Evolutionary conservation across 1,140 invertebrate species (phyloP).

Genomic region (Drosophila sturtevanti): DNA sequence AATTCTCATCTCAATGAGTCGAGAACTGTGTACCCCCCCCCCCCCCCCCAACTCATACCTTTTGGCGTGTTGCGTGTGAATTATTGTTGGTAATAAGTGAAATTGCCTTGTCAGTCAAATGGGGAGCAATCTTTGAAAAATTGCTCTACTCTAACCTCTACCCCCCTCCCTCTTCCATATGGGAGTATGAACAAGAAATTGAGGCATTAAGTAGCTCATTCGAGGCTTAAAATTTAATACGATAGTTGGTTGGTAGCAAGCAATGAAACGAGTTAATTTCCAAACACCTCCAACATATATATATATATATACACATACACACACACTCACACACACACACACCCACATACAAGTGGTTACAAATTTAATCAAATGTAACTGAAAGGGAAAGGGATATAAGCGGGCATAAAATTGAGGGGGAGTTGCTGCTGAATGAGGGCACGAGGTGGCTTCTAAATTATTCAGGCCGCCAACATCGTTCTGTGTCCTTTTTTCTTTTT

Average conservation of each 20-base stretch:
- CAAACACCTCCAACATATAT: constrained; percentile 42
- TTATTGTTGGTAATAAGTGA: constrained; percentile 67
- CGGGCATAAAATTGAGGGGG: constrained; percentile 5
- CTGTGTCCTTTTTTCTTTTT: constrained; percentile 52
- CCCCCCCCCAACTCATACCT: neutral
- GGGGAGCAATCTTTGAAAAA: constrained; percentile 51
- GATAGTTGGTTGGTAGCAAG: constrained; percentile 53
- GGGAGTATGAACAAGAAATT: constrained; percentile 10
- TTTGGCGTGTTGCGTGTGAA: constrained; percentile 63
- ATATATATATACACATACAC: too few species aligned
- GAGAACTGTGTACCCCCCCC: too few species aligned
- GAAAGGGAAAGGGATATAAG: constrained; percentile 6
- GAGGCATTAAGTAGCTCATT: constrained; percentile 42
- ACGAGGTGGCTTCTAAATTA: constrained; percentile 63
- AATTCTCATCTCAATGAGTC: too few species aligned
- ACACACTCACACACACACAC: neutral
- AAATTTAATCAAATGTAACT: constrained; percentile 69
- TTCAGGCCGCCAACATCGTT: constrained; percentile 68
- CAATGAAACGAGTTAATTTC: constrained; percentile 76
- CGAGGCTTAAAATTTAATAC: neutral
- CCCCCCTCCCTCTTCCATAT: neutral
- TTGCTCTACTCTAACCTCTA: constrained; percentile 35
- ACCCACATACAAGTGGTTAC: constrained; percentile 39
- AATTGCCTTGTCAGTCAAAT: constrained; percentile 62
- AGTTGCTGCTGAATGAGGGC: neutral